These are phyloP conservation scores for Struthidea cinerea DNA, from an alignment of 2,113 vertebrate species.

Conservation along the genomic window DNA sequence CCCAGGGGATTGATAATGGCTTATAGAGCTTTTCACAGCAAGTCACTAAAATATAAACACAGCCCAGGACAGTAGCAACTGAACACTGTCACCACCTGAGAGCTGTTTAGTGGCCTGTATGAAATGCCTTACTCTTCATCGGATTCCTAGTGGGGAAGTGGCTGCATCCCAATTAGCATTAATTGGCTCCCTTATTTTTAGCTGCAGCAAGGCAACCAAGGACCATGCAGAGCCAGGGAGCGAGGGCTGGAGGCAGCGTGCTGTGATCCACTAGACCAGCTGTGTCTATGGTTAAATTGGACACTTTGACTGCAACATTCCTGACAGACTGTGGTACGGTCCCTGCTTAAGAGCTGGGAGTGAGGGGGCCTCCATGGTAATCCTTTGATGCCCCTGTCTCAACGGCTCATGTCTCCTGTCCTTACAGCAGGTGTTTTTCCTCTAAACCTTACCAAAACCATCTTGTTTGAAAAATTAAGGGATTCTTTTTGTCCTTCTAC, in stretches of 20 bases:
- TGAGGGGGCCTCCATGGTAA: background rate
- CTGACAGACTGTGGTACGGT: background rate
- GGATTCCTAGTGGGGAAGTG: background rate
- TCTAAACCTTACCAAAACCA: background rate
- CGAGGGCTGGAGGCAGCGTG: background rate
- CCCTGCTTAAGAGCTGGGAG: background rate
- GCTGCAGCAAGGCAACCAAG: background rate
- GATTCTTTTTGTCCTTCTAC: background rate
- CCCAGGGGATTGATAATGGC: constrained; percentile 34
- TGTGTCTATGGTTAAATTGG: background rate
- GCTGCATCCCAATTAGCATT: background rate
- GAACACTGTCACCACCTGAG: background rate
- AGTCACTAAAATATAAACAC: constrained; percentile 4
- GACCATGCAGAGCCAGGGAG: background rate
- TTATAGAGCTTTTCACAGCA: constrained; percentile 1
- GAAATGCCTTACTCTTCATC: background rate
- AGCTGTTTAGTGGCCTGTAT: constrained; percentile 2
- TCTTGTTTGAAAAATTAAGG: background rate
- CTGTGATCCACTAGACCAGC: background rate
- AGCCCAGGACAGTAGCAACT: background rate
- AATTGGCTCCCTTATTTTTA: constrained; percentile 8
- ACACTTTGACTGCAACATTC: background rate
- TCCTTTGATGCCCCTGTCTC: background rate
- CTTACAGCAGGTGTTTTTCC: background rate
- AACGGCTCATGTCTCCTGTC: background rate